phyloP scores from a whole-genome alignment of 92 coral and sea anemone genomes.

The Phenganax marumi region DNA sequence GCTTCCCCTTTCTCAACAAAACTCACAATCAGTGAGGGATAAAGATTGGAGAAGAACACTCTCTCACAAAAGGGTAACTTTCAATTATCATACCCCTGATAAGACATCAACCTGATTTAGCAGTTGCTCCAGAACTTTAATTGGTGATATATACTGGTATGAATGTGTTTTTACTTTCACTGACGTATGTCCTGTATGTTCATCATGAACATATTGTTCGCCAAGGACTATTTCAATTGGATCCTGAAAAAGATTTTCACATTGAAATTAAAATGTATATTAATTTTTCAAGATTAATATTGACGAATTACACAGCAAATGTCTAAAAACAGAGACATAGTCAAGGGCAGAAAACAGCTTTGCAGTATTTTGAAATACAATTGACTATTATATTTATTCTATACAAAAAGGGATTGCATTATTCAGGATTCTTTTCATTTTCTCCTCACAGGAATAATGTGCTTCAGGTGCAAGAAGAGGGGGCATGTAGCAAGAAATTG shows the following conservation, averaged over 20 bases:
- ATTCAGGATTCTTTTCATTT: no score
- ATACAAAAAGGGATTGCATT: no score
- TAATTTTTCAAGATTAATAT: background rate
- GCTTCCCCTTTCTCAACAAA: no score
- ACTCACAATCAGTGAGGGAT: no score
- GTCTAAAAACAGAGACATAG: no score
- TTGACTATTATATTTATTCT: no score
- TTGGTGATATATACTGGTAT: constrained; percentile 59
- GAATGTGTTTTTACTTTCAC: constrained; percentile 37
- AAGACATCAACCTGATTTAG: constrained; percentile 66
- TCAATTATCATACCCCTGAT: constrained; percentile 47
- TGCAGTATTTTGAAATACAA: no score
- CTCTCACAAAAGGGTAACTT: background rate
- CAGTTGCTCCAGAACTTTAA: constrained; percentile 59
- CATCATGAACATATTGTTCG: constrained; percentile 34
- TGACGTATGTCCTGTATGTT: constrained; percentile 4
- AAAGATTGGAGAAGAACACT: no score
- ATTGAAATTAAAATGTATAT: background rate
- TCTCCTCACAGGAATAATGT: no score
- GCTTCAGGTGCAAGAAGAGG: no score
- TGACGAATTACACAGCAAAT: background rate
- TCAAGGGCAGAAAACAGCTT: no score
- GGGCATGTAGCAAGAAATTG: no score
- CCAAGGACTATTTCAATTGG: constrained; percentile 58
- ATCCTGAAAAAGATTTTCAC: constrained; percentile 32